Base-by-base conservation (phyloP, 1,140 invertebrate species). In the Tribolium madens region DNA sequence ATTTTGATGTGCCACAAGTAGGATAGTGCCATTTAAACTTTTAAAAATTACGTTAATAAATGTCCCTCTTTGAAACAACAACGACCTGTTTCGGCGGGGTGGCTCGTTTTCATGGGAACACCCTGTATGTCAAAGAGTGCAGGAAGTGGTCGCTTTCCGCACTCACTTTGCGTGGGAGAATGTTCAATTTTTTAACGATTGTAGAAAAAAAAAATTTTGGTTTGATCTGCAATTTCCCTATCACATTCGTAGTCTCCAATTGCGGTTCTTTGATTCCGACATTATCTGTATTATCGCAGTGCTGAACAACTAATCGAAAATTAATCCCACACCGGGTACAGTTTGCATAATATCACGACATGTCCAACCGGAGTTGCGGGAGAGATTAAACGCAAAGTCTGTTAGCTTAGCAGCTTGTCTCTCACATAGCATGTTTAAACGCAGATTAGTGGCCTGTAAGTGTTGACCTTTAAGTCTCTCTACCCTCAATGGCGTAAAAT, bases 271-370 rank as follows among this genome's bases (percentile, higher is more conserved):
- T 57, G 53, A 46, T 60, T 50, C 46, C 48, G 52, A 64, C 73
- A 64, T 75, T 75, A 75, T 75, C 71, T 73, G 48, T 73, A 73
- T 73, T 73, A 68, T 75, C 53, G 26, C 73, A 75, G 53, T 21
- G 52, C 13, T 68, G 73, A 75, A 75, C 73, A 47, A 68, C 73
- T 75, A 75, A 75, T 75, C 73, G 73, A 68, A 75, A 75, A 64
- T 75, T 75, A 75, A 75, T 75, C 73, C 73, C 21, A 31, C 69
- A 18, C 33, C 69, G 69, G 21, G 18, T 71, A 46, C 72, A 53
- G 50, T 74, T 74, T 74, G 53, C 52, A 64, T 60, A 64, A 64
- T 36, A 68, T 75, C 73, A 64, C 47, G 52, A 75, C 73, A 75
- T 75, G 60, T 64, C 53, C 21, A n/a, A 75, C 60, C 73, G 36